These are phyloP conservation scores for Meganola albula DNA, from an alignment of 2,888 invertebrate genomes.

Conservation along the genomic window DNA sequence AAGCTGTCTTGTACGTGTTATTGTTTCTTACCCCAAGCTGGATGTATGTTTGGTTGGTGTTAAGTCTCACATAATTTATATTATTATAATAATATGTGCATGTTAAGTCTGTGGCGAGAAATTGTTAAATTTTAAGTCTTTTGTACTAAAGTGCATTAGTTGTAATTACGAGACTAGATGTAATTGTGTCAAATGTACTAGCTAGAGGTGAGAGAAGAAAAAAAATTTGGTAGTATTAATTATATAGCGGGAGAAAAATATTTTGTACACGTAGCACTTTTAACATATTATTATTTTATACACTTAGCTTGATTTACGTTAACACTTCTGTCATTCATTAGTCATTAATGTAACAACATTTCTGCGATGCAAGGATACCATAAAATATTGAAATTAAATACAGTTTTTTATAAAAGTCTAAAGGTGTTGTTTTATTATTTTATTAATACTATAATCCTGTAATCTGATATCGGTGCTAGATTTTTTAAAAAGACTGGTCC, in stretches of 20 bases:
- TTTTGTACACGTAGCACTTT: constrained; percentile 28
- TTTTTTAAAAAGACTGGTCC: no score
- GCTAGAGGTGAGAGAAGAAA: constrained; percentile 25
- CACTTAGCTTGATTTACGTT: constrained; percentile 26
- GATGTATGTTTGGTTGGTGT: constrained; percentile 28
- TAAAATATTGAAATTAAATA: constrained; percentile 32
- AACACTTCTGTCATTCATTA: constrained; percentile 22
- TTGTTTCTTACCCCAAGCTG: constrained; percentile 9
- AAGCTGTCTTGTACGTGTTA: constrained; percentile 1
- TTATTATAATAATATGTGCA: constrained; percentile 31
- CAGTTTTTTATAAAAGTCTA: constrained; percentile 26
- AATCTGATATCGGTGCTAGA: no score
- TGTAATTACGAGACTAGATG: constrained; percentile 24
- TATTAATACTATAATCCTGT: no score
- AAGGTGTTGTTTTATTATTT: constrained; percentile 6
- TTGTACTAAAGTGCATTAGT: constrained; percentile 42
- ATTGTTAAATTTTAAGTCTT: constrained; percentile 54
- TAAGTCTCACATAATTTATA: constrained; percentile 34
- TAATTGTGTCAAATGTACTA: constrained; percentile 24
- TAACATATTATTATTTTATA: constrained; percentile 19
- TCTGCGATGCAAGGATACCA: constrained; percentile 31
- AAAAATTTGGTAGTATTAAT: constrained; percentile 33
- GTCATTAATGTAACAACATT: constrained; percentile 31
- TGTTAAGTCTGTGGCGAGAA: constrained; percentile 30
- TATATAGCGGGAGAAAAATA: constrained; percentile 19